These are phyloP conservation scores for Diceros bicornis DNA, from an alignment of 2,797 vertebrate genomes.

Conservation along the genomic window DNA sequence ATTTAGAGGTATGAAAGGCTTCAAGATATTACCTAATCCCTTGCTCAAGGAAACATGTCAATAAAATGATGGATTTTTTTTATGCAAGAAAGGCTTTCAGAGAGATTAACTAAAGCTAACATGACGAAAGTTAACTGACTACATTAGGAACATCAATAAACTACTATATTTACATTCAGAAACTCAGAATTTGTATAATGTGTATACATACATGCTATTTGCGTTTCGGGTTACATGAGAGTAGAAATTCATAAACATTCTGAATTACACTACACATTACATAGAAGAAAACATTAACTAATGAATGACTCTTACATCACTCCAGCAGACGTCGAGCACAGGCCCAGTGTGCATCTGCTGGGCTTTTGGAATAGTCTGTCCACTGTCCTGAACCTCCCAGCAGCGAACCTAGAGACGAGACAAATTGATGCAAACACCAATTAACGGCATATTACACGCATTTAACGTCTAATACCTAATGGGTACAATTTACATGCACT, in stretches of 20 bases:
- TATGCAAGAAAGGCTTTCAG: neutral
- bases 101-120: neutral
- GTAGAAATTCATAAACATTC: neutral
- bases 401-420: conserved; percentile 94
- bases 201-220: neutral
- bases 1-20: neutral
- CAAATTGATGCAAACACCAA: neutral
- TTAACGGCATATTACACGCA: rapidly evolving
- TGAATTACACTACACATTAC: too few relatives aligned
- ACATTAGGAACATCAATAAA: neutral
- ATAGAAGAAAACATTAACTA: neutral
- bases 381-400: conserved; percentile 99
- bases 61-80: neutral
- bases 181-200: neutral
- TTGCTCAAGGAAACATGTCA: neutral
- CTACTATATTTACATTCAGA: neutral
- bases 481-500: neutral
- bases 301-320: conserved; percentile 92
- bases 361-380: conserved; percentile 99
- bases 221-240: neutral
- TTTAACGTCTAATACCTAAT: neutral
- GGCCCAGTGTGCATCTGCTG: conserved; percentile 99
- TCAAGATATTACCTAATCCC: neutral
- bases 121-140: neutral
- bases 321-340: conserved; percentile 97